These are phyloP conservation scores for Parnassius mnemosyne DNA, from an alignment of 2,888 invertebrate species.

Conservation along the genomic window DNA sequence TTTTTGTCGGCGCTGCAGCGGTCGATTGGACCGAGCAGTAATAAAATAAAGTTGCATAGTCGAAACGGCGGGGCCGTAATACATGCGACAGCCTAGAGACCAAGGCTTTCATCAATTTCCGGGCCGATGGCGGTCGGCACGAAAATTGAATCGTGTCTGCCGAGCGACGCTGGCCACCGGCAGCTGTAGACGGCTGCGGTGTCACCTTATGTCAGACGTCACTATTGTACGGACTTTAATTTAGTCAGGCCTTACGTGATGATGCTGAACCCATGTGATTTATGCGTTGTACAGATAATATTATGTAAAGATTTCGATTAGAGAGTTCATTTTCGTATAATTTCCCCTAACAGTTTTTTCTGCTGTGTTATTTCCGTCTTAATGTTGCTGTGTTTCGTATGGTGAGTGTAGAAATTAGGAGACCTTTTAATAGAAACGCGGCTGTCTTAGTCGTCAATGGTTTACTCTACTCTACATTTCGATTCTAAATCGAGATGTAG, in stretches of 20 bases:
- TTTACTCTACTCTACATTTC: no score
- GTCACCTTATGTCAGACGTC: constrained; percentile 14
- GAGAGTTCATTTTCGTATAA: no score
- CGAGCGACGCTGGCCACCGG: constrained; percentile 20
- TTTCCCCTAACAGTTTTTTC: no score
- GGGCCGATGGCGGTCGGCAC: constrained; percentile 35
- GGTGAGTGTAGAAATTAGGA: no score
- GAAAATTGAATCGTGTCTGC: constrained; percentile 42
- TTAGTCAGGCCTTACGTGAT: neutral
- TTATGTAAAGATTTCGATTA: no score
- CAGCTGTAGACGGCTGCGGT: neutral
- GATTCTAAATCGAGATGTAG: no score
- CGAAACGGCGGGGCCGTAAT: constrained; percentile 16
- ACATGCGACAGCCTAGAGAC: constrained; percentile 29
- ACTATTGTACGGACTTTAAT: constrained; percentile 13
- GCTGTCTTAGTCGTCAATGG: no score
- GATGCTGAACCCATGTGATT: neutral
- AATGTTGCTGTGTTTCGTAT: no score
- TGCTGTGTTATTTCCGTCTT: no score
- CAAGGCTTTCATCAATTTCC: constrained; percentile 44
- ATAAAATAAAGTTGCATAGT: constrained; percentile 20
- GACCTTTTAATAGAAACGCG: no score
- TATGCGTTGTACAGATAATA: neutral
- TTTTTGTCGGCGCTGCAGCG: constrained; percentile 14
- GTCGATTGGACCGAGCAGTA: constrained; percentile 13